Evolutionary conservation across 1,140 invertebrate species (phyloP), one percentile per base, ranked within the genome.

Genomic region (Battus philenor): DNA sequence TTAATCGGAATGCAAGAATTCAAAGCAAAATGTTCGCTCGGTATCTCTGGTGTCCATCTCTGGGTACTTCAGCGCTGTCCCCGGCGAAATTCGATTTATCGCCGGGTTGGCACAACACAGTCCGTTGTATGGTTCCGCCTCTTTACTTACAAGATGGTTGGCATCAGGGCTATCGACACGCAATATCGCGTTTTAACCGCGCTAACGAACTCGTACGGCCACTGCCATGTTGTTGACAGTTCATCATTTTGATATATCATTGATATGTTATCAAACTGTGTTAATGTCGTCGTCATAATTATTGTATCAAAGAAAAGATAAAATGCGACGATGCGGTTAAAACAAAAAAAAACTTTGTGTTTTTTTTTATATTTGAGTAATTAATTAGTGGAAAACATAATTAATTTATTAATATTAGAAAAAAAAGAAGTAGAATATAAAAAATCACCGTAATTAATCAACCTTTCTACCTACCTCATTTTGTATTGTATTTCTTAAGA

Each of bases 61-160:
- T 33, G 26, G 60, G 47, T 60, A 70, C 65, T 68, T 59, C 59
- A 54, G 44, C 50, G 69, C 61, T 75, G 68, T 81, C 75, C 68
- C 70, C 68, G 30, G 75, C 71, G 65, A 64, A 73, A 68, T 79
- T 75, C 64, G 63, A 79, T 82, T 79, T 82, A 82, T 79, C 54
- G 73, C 49, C 56, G 57, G 47, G 58, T 38, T 47, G 49, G 59
- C 61, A 78, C 74, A 81, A 81, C 64, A 68, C 65, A 45, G 43
- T 50, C 59, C 69, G 70, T 78, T 75, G 74, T 78, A 45, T 50
- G 57, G 65, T 72, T 75, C 68, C 72, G 70, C 74, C 66, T 77
- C 65, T 66, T 69, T 69, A 65, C 59, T 53, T 54, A 44, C 50
- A 54, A 48, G 58, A 52, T 51, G 47, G 47, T 47, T 53, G 46